Base-by-base conservation (phyloP, 2,797 vertebrate genomes). In the Gallinago nigripennis region DNA sequence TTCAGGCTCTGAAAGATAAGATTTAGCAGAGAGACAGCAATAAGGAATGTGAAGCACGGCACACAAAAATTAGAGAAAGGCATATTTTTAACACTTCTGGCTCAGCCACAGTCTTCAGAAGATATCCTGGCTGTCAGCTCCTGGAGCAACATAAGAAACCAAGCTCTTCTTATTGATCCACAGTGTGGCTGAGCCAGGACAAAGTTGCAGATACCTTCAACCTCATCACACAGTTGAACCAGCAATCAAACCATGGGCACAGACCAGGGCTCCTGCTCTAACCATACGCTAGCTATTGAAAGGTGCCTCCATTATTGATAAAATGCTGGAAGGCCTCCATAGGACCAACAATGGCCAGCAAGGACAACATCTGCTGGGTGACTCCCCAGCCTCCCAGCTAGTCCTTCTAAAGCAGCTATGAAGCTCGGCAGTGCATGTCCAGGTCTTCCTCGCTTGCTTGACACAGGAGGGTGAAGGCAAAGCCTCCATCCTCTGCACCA, bases 361-460 rank as follows among this genome's bases (percentile, higher is more conserved):
- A 1, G 5, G 41, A 23, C 19, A 53, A 7, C 0, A 0, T 19
- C n/a, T 39, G 20, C 23, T 45, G 68, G 28, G 56, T 11, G 46
- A 87, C 7, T 43, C 24, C 30, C 6, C 45, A 54, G 17, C 31
- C 37, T 41, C 53, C 53, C 46, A 14, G 11, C 31, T 33, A 14
- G 6, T 66, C 31, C 46, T 58, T 72, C 39, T 77, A 20, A 17
- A 61, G 61, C 31, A 51, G 20, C 6, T 23, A 2, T 10, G 39
- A 58, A 25, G 58, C 1, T 10, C 28, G 15, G 39, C 16, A 35
- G 3, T 0, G 0, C 3, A 6, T 18, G 4, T 12, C 48, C 33
- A 31, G 19, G 10, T 16, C 21, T 33, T 31, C 61, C 23, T 45
- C 16, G 5, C 48, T 39, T 46, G 11, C 9, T 61, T 19, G 30